Base-by-base conservation (phyloP, 2,113 vertebrate species). In the Semnornis frantzii region DNA sequence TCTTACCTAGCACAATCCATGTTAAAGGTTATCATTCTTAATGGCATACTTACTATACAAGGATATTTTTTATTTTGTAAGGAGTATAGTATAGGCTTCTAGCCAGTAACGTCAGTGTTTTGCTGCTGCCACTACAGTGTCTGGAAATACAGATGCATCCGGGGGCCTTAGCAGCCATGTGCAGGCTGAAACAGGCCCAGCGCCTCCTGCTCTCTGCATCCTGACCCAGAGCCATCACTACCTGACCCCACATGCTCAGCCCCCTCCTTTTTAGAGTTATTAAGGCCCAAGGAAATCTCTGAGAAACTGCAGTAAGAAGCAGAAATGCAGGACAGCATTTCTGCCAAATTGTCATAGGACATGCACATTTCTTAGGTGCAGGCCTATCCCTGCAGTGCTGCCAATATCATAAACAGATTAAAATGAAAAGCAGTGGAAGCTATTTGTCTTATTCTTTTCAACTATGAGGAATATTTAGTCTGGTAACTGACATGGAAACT, bases 171-270 rank as follows among this genome's bases (percentile, higher is more conserved):
- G 60, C 57, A 24, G 19, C 28, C 28, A 4, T 3, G 1, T 81
- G 24, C 2, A 12, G 15, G 17, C 63, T 85, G 37, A 15, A 85
- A 39, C 4, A 50, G 24, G 4, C 55, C 17, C 20, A 34, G 31
- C 21, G 60, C 6, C 33, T 92, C 24, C n/a, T 46, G 31, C 63
- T 52, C 6, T 9, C 27, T 69, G 10, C 13, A 3, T 48, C 50
- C 44, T 54, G 1, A 15, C 19, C 31, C 2, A 0, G 12, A 27
- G 50, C 37, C 17, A 3, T 21, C 5, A 4, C 9, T 34, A 16
- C 21, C 11, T 55, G 19, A 46, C 6, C 37, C 21, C 2, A 0
- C 12, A 5, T 0, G 0, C 68, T 64, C 0, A 0, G 2, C 6
- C 12, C 12, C 6, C 21, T 87, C 27, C 24, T 59, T 52, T 85